Conservation (phyloP, 2,113 vertebrate species). For the Dicrurus megarhynchus region DNA sequence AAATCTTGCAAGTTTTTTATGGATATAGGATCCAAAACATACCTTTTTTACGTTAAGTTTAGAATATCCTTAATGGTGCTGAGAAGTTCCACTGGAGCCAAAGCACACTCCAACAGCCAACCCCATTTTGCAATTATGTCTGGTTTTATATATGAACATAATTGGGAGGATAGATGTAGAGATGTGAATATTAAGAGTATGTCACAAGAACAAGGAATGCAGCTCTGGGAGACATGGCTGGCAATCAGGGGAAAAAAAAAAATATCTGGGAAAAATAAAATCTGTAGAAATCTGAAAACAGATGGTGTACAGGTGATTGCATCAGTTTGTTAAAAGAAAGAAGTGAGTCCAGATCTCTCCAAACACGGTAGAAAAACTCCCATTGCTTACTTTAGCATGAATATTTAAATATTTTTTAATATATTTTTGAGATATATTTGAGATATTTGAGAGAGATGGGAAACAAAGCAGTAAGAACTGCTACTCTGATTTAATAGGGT, state of each 20-base stretch:
- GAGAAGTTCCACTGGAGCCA: not conserved
- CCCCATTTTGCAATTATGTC: not conserved
- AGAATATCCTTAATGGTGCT: not conserved
- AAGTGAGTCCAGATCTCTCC: fast-evolving
- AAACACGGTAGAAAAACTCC: not conserved
- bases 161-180: not conserved
- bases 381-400: not conserved
- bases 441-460: not conserved
- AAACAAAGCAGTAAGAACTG: not conserved
- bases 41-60: not conserved
- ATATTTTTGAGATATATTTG: too few species aligned
- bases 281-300: not conserved
- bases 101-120: not conserved
- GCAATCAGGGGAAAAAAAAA: not conserved
- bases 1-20: not conserved
- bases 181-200: not conserved
- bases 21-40: not conserved
- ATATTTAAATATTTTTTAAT: not conserved
- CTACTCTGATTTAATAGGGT: not conserved
- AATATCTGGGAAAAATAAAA: not conserved
- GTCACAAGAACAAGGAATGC: not conserved
- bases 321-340: not conserved
- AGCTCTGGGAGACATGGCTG: fast-evolving
- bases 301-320: not conserved
- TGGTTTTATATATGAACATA: not conserved